Evolutionary conservation across 2,113 vertebrate species (phyloP), one percentile per base, ranked within the genome.

Genomic region (Cepphus grylle): DNA sequence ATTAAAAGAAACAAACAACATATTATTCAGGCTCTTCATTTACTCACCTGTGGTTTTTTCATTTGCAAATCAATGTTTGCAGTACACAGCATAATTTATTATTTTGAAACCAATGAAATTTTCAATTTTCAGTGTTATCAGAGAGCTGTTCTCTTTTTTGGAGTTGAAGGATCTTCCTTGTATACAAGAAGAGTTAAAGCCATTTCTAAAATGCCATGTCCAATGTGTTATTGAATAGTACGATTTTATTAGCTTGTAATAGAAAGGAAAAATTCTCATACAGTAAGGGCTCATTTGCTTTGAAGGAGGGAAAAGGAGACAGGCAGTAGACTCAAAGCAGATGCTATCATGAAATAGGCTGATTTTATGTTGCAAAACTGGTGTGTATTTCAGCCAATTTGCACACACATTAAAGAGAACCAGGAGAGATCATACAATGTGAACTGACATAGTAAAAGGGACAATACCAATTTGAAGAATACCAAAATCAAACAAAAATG

Each of bases 1-100:
- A 88, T 95, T 91, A 63, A 96, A 95, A 94, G 50, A 47, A 91
- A 70, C 14, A 88, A 93, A 82, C 29, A 86, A 88, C 88, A 62
- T 70, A 63, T 67, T 73, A 55, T 42, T 71, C 80, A 59, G 70
- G 66, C 27, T 74, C 21, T 55, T 67, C 1, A 59, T 69, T 86
- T 88, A 87, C 52, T 92, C 66, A 90, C 71, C 43, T 84, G 26
- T 78, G 52, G 0, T 50, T 73, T 89, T 70, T 77, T 92, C 26
- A 26, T 71, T 93, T 90, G 40, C 34, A 94, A 87, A 92, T 71
- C 47, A 61, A 22, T 81, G 78, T 87, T 92, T 93, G 49, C 16
- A 71, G 67, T 59, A 81, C 38, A 78, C 18, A 56, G 26, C 3
- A 5, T 70, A 86, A 72, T 86, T 66, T 81, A 36, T 81, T 92